These are phyloP conservation scores for Chloroclysta siterata DNA, from an alignment of 2,888 invertebrate genomes.

Conservation along the genomic window DNA sequence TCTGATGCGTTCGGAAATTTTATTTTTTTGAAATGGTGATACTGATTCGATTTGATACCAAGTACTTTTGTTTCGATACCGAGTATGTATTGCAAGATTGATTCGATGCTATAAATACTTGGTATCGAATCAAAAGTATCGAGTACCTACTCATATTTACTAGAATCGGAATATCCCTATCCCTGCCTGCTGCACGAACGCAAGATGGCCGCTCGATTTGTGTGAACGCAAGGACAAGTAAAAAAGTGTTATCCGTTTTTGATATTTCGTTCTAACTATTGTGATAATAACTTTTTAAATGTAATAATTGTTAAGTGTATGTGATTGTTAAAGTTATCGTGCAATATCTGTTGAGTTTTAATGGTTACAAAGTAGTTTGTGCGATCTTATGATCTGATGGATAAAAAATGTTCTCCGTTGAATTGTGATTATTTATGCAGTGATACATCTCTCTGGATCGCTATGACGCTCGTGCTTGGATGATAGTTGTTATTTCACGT, in stretches of 20 bases:
- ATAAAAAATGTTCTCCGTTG: conserved; percentile 79
- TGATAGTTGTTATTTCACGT: conserved; percentile 78
- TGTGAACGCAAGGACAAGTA: conserved; percentile 82
- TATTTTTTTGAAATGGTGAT: too few relatives aligned
- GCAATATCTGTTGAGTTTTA: conserved; percentile 78
- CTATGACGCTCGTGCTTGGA: conserved; percentile 79
- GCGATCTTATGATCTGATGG: conserved; percentile 75
- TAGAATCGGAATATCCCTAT: too few relatives aligned
- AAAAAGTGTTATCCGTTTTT: conserved; percentile 77
- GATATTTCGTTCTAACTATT: conserved; percentile 67
- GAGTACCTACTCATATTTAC: too few relatives aligned
- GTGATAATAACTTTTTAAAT: conserved; percentile 74
- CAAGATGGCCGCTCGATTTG: conserved; percentile 84
- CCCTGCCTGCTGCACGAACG: conserved; percentile 71
- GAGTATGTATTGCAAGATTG: too few relatives aligned
- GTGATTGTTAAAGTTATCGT: conserved; percentile 68
- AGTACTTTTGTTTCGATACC: too few relatives aligned
- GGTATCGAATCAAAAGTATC: too few relatives aligned
- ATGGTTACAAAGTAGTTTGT: conserved; percentile 75
- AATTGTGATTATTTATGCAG: conserved; percentile 83
- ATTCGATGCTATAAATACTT: too few relatives aligned
- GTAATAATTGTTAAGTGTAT: conserved; percentile 68
- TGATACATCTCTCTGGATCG: conserved; percentile 77
- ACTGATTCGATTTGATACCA: too few relatives aligned
- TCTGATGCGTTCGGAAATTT: too few relatives aligned